Evolutionary conservation across 2,888 invertebrate species (phyloP), one percentile per base, ranked within the genome.

Genomic region (Zelleria hepariella): DNA sequence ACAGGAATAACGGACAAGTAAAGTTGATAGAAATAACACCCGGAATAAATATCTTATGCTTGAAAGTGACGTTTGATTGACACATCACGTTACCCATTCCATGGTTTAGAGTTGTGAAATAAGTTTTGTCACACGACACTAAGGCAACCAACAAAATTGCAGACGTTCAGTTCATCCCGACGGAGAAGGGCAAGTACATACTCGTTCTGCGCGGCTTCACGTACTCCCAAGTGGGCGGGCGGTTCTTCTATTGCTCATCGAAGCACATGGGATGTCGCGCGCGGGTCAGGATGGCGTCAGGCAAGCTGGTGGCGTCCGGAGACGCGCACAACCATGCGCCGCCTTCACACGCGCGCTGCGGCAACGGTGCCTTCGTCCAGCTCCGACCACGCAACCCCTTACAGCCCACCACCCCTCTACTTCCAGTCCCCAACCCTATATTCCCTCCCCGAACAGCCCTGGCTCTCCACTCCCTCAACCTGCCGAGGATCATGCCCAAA

Each of bases 131-230:
- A n/a, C n/a, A n/a, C 15, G 32, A 42, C 4, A 10, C 32, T 42
- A 42, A 42, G 32, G 3, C 2, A 42, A 42, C n/a, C n/a, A n/a
- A n/a, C n/a, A n/a, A n/a, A n/a, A 53, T 86, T 86, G 61, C 86
- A 87, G 86, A 84, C 72, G 78, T 86, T 62, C 87, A 86, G 76
- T 88, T 88, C 66, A 87, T 88, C 62, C 88, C 86, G n/a, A 88
- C 88, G 70, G 87, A 87, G 68, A 86, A 86, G 63, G 89, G 89
- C 18, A 87, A 87, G 64, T 82, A 86, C 66, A 87, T 89, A 62
- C 69, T 89, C 68, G 86, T 88, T 67, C 76, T 88, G 63, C 77
- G 79, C 48, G 88, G 88, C 54, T 88, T 77, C 67, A 89, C 88
- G 20, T 89, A 87, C 68, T 88, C 88, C 3, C 88, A 88, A 73